These are phyloP conservation scores for Creontiades dilutus DNA, from an alignment of 2,888 invertebrate species.

Conservation along the genomic window DNA sequence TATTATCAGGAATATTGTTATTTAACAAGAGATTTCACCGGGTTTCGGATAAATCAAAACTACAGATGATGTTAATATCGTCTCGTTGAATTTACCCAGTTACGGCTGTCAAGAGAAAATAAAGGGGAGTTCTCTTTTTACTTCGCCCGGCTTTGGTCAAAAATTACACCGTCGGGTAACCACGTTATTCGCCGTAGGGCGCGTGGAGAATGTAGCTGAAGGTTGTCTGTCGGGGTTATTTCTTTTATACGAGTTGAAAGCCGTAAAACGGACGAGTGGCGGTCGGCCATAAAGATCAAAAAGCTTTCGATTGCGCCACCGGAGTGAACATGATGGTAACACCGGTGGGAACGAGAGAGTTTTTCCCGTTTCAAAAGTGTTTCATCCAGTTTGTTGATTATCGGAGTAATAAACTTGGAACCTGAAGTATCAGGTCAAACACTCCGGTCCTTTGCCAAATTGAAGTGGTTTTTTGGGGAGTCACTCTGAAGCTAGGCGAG, in stretches of 20 bases:
- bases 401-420: no score
- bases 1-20: no score
- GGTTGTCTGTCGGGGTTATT: constrained; percentile 17
- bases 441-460: no score
- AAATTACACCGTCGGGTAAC: constrained; percentile 17
- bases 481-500: no score
- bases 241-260: constrained; percentile 26
- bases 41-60: no score
- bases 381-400: no score
- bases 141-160: neutral
- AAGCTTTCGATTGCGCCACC: constrained; percentile 21
- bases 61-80: no score
- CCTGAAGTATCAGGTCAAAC: no score
- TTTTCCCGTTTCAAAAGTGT: neutral
- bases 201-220: constrained; percentile 27
- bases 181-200: constrained; percentile 15
- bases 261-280: constrained; percentile 21
- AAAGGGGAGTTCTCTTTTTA: neutral
- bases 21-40: no score
- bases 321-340: constrained; percentile 14
- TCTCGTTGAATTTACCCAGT: neutral
- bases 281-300: constrained; percentile 11
- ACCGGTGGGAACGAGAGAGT: neutral
- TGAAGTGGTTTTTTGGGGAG: no score
- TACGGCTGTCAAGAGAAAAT: neutral